Evolutionary conservation across 2,888 invertebrate genomes (phyloP).

Genomic region (Caenorhabditis panamensis): DNA sequence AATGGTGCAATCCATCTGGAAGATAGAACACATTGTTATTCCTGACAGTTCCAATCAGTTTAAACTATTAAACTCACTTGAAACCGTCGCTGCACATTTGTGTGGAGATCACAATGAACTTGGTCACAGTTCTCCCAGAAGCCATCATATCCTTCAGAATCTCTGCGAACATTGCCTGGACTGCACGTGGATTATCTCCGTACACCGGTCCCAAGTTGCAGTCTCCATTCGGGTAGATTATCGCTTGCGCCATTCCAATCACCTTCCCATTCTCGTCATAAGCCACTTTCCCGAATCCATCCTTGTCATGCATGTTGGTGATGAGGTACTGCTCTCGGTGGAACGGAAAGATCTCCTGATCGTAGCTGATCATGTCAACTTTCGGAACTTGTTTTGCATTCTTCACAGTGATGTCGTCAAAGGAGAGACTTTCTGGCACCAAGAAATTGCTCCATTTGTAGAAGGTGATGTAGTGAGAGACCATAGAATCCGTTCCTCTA

Average conservation of each 20-base stretch:
- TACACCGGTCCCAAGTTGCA: constrained; percentile 42
- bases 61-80: too few species aligned
- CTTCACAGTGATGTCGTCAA: constrained; percentile 5
- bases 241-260: constrained; percentile 29
- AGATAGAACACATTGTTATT: too few species aligned
- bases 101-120: too few species aligned
- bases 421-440: neutral
- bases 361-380: constrained; percentile 27
- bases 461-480: too few species aligned
- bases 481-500: too few species aligned
- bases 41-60: too few species aligned
- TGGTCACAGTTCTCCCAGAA: constrained; percentile 11
- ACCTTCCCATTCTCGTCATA: constrained; percentile 41
- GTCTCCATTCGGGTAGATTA: constrained; percentile 50
- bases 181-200: constrained; percentile 26
- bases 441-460: too few species aligned
- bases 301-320: constrained; percentile 23
- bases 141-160: constrained; percentile 36
- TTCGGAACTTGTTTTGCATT: constrained; percentile 28
- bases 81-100: too few species aligned
- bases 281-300: constrained; percentile 40
- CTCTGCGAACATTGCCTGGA: constrained; percentile 42
- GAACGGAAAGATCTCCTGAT: constrained; percentile 30
- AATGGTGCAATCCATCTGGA: too few species aligned
- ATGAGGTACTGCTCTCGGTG: constrained; percentile 37